Evolutionary conservation across 2,113 vertebrate genomes (phyloP), one percentile per base, ranked within the genome.

Genomic region (Neotoma lepida): DNA sequence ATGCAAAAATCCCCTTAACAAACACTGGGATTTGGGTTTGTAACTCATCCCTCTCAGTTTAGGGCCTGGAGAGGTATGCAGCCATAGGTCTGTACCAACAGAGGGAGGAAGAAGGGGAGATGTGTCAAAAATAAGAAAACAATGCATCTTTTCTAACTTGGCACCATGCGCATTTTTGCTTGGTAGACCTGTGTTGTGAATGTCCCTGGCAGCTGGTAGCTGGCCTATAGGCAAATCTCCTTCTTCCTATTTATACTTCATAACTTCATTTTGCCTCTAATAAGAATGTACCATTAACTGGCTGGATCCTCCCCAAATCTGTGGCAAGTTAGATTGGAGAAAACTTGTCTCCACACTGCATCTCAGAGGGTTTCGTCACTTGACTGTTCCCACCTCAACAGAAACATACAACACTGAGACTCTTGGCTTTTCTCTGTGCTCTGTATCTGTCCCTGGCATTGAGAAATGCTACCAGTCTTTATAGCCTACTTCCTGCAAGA

Each of bases 1-100:
- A 73, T 93, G 18, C 93, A 84, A 87, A 90, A 86, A 93, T 97
- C 97, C 85, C 93, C 91, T 96, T 96, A 89, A 70, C 66, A 97
- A 97, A 92, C 88, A 46, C 9, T 74, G n/a, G 88, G 76, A 91
- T 96, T 98, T 98, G 92, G 94, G 89, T 94, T 96, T 94, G 94
- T 97, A 97, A 94, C 84, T 97, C 91, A 78, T 70, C 80, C 68
- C 5, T 56, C 35, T 61, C 30, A 71, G 73, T 41, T 91, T 49
- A n/a, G 86, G n/a, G 87, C 70, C 77, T 0, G 0, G 49, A 26
- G 94, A 85, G 61, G 70, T 51, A 39, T 35, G 0, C 6, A 88
- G 61, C 64, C 44, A 51, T 61, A 39, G 77, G 41, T 44, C 39
- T 0, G 28, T 35, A 28, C 22, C 77, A 22, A 30, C 20, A 74